phyloP scores from a whole-genome alignment of 2,888 invertebrate species.

The Steinernema hermaphroditum region DNA sequence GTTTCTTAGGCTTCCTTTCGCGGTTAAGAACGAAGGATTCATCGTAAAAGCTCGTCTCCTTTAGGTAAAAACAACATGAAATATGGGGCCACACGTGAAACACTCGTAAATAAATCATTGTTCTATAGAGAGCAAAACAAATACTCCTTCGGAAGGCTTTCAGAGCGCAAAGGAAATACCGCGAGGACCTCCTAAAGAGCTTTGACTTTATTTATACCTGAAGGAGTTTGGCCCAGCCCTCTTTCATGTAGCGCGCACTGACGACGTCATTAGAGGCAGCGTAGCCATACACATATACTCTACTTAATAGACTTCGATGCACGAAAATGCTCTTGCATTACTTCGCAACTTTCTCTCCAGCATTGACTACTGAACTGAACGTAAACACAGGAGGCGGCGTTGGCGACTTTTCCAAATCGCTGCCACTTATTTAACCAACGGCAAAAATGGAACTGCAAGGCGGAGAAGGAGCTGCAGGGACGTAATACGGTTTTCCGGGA shows the following conservation, averaged over 20 bases:
- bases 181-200: slow-evolving; percentile 8
- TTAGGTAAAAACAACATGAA: slow-evolving; percentile 26
- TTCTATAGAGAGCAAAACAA: slow-evolving; percentile 16
- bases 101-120: slow-evolving; percentile 26
- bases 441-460: no score
- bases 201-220: slow-evolving; percentile 29
- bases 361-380: background rate
- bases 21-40: background rate
- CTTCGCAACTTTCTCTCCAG: slow-evolving; percentile 12
- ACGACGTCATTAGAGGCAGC: slow-evolving; percentile 21
- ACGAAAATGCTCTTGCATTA: slow-evolving; percentile 19
- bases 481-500: background rate
- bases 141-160: background rate
- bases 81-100: slow-evolving; percentile 19
- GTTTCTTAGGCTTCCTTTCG: slow-evolving; percentile 1
- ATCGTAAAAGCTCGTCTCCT: slow-evolving; percentile 10
- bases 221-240: slow-evolving; percentile 16
- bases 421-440: background rate
- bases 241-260: background rate
- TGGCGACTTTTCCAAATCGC: background rate
- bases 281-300: slow-evolving; percentile 11
- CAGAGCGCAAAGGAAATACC: background rate
- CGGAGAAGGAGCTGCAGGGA: background rate
- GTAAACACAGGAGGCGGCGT: slow-evolving; percentile 3
- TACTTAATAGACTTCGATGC: slow-evolving; percentile 4